phyloP scores from a whole-genome alignment of 2,888 invertebrate genomes.

The Nycteola revayana region DNA sequence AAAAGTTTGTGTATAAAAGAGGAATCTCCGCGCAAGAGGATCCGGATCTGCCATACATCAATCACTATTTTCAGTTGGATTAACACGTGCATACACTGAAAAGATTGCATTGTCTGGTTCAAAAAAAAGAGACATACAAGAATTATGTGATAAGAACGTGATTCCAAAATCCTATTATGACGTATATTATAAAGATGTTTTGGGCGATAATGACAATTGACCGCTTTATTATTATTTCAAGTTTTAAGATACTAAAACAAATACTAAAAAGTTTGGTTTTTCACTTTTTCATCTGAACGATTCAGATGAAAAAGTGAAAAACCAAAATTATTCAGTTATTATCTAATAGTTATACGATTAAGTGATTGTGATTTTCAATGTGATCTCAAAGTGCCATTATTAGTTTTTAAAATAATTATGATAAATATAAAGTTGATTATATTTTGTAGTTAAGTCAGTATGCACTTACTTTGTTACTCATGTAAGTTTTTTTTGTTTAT shows the following conservation, averaged over 20 bases:
- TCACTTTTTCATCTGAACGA: neutral
- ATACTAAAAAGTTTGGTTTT: too few species aligned
- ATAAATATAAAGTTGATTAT: neutral
- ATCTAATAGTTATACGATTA: too few species aligned
- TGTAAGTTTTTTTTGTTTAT: too few species aligned
- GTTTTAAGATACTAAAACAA: too few species aligned
- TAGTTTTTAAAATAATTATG: neutral
- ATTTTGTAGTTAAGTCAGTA: too few species aligned
- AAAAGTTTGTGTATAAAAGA: conserved; percentile 4
- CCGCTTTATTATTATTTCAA: too few species aligned
- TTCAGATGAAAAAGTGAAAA: neutral
- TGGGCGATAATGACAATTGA: neutral
- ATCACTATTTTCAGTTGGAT: conserved; percentile 7
- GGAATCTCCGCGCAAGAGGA: conserved; percentile 2
- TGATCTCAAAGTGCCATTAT: neutral
- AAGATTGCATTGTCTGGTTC: neutral
- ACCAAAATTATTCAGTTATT: conserved; percentile 1
- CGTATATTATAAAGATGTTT: conserved; percentile 1
- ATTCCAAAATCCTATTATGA: conserved; percentile 15
- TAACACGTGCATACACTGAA: conserved; percentile 5
- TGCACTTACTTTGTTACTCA: too few species aligned
- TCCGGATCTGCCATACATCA: conserved; percentile 3
- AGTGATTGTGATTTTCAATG: too few species aligned
- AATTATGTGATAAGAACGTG: conserved; percentile 15
- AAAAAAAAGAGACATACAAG: conserved; percentile 12